phyloP scores from a whole-genome alignment of 2,888 invertebrate species.

The Cosmia trapezina region DNA sequence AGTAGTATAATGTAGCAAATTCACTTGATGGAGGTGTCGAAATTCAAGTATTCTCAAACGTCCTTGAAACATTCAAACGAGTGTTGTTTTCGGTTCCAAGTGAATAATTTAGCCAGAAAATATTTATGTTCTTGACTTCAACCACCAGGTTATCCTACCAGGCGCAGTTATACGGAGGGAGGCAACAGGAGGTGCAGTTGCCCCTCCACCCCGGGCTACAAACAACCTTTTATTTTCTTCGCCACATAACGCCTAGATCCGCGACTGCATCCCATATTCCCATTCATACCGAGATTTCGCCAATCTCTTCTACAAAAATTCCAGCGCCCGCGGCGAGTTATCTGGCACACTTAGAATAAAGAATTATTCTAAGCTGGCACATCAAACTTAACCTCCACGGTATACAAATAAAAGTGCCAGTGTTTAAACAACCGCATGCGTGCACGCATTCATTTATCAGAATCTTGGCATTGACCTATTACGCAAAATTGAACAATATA shows the following conservation, averaged over 20 bases:
- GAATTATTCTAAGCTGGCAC: too few relatives aligned
- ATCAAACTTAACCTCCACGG: constrained; percentile 40
- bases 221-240: too few relatives aligned
- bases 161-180: too few relatives aligned
- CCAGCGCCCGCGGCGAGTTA: constrained; percentile 21
- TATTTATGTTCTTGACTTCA: constrained; percentile 1
- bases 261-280: too few relatives aligned
- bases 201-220: too few relatives aligned
- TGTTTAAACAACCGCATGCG: constrained; percentile 57
- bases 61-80: constrained; percentile 47
- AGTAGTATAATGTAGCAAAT: constrained; percentile 51
- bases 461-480: constrained; percentile 75
- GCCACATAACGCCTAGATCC: too few relatives aligned
- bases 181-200: too few relatives aligned
- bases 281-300: neutral
- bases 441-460: constrained; percentile 64
- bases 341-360: too few relatives aligned
- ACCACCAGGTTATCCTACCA: neutral
- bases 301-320: neutral
- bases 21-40: constrained; percentile 36
- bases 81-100: neutral
- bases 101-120: neutral
- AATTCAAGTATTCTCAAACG: constrained; percentile 47
- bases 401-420: constrained; percentile 39
- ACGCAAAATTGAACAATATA: constrained; percentile 68